phyloP scores from a whole-genome alignment of 2,113 vertebrate genomes.

The Zosterops lateralis region DNA sequence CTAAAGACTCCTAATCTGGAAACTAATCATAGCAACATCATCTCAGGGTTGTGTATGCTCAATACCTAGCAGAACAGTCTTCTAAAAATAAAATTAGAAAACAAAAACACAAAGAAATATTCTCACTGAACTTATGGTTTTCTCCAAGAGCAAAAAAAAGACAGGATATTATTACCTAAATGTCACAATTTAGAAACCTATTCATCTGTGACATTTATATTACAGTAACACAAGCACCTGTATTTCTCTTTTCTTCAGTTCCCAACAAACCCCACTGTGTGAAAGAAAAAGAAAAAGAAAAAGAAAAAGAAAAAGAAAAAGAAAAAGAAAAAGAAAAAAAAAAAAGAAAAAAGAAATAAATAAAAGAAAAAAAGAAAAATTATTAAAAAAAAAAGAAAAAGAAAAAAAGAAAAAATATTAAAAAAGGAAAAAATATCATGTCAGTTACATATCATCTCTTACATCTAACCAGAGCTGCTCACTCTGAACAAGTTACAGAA shows the following conservation, averaged over 20 bases:
- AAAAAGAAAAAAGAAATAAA: not conserved
- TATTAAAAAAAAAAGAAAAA: not conserved
- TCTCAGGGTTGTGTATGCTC: not conserved
- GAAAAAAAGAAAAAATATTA: not conserved
- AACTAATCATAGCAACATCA: not conserved
- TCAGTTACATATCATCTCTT: not conserved
- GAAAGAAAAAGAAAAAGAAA: not conserved
- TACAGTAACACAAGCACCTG: not conserved
- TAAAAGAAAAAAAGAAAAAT: too few relatives aligned
- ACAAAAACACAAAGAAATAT: not conserved
- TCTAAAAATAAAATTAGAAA: not conserved
- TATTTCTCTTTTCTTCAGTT: not conserved
- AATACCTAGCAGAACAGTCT: not conserved
- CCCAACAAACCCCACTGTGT: not conserved
- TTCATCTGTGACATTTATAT: not conserved
- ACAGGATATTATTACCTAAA: not conserved
- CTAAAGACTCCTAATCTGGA: not conserved
- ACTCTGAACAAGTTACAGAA: not conserved
- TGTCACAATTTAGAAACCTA: conserved; percentile 9
- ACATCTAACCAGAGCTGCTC: not conserved
- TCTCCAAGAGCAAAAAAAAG: not conserved
- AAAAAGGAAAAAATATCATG: not conserved
- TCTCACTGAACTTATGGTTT: not conserved
- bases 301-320: not conserved
- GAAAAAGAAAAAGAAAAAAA: not conserved